Evolutionary conservation across 2,113 vertebrate species (phyloP).

Genomic region (Aythya baeri): DNA sequence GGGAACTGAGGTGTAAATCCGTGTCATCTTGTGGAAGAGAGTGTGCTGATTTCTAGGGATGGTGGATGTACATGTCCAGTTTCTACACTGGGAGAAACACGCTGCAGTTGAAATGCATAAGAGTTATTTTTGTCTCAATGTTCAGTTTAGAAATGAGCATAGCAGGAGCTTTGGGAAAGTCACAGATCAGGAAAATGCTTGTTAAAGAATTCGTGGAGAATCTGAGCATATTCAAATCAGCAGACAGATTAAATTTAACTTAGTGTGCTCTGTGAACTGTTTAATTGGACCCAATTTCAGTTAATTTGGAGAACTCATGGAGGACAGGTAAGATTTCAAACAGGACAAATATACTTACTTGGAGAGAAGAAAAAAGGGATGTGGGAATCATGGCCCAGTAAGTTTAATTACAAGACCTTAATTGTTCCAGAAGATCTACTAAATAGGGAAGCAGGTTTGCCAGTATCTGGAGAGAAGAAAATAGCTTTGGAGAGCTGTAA

Average conservation of each 20-base stretch:
- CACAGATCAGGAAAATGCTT: conserved; percentile 17
- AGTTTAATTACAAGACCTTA: conserved; percentile 38
- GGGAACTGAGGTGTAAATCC: accelerated
- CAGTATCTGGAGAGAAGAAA: neutral
- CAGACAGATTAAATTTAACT: conserved; percentile 24
- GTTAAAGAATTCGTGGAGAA: conserved; percentile 32
- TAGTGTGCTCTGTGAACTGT: conserved; percentile 34
- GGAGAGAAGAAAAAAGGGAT: neutral
- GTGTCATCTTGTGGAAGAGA: neutral
- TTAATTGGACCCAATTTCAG: conserved; percentile 49
- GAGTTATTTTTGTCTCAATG: neutral
- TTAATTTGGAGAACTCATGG: conserved; percentile 22
- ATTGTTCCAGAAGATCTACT: conserved; percentile 9
- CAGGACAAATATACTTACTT: conserved; percentile 26
- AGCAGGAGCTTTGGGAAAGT: neutral
- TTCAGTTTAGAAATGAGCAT: neutral
- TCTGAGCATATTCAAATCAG: conserved; percentile 33
- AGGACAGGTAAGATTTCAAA: conserved; percentile 44
- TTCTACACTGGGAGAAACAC: neutral
- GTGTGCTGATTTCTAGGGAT: neutral
- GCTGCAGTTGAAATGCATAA: neutral
- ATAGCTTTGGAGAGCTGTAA: neutral
- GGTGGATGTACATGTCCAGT: neutral
- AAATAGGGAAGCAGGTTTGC: neutral
- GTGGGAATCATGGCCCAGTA: neutral